phyloP scores from a whole-genome alignment of 1,140 invertebrate species.

The Pseudomyrmex cubaensis region DNA sequence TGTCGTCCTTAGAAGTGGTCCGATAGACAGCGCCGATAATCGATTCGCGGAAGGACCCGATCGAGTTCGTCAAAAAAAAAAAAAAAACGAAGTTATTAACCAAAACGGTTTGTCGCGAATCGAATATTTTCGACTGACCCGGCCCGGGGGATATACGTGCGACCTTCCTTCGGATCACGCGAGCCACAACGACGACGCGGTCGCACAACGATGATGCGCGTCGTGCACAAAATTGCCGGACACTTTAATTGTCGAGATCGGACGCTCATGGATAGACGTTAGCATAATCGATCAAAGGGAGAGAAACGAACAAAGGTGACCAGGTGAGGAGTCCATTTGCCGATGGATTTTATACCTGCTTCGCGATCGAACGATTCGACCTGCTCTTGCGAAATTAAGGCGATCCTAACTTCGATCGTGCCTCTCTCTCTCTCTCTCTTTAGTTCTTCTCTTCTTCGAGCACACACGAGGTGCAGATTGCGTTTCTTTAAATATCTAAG shows the following conservation, averaged over 20 bases:
- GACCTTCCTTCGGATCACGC: slow-evolving; percentile 25
- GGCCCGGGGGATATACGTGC: slow-evolving; percentile 5
- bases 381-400: slow-evolving; percentile 36
- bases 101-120: slow-evolving; percentile 29
- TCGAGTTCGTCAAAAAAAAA: slow-evolving; percentile 35
- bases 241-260: slow-evolving; percentile 50
- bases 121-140: slow-evolving; percentile 24
- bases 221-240: slow-evolving; percentile 44
- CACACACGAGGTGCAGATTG: slow-evolving; percentile 18
- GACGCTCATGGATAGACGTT: slow-evolving; percentile 11
- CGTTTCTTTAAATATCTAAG: slow-evolving; percentile 51
- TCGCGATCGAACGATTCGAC: background rate
- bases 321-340: slow-evolving; percentile 14
- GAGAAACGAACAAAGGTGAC: slow-evolving; percentile 37
- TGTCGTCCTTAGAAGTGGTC: slow-evolving; percentile 17
- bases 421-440: background rate
- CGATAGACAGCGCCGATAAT: slow-evolving; percentile 42
- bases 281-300: slow-evolving; percentile 40
- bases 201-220: background rate
- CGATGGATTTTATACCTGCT: slow-evolving; percentile 50
- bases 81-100: background rate
- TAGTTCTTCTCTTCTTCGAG: no score
- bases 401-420: slow-evolving; percentile 11
- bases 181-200: background rate
- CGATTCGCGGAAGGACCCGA: slow-evolving; percentile 43